A percentile compares a stretch with the other conserved stretches of the same genome.
Conservation (phyloP, 2,888 invertebrate species). For the Caenorhabditis zanzibari region DNA sequence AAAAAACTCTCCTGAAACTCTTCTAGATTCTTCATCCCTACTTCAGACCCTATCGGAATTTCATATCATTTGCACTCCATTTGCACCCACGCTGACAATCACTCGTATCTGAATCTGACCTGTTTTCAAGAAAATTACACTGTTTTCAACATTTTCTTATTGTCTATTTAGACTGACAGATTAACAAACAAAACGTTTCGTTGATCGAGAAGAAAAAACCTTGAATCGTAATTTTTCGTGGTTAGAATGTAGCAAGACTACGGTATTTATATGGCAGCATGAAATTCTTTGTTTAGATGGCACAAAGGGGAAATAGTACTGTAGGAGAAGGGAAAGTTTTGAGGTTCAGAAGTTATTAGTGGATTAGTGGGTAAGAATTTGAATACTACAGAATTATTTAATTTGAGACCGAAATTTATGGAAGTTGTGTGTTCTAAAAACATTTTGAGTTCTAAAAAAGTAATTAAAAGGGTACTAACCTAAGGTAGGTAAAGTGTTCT, state of each 20-base stretch:
- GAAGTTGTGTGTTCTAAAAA: too few relatives aligned
- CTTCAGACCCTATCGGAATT: background rate
- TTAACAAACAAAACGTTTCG: slow-evolving; percentile 13
- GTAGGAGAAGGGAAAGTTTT: background rate
- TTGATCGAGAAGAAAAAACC: background rate
- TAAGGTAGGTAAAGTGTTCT: too few relatives aligned
- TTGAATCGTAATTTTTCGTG: background rate
- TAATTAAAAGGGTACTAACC: too few relatives aligned
- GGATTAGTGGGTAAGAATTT: too few relatives aligned
- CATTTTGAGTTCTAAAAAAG: too few relatives aligned
- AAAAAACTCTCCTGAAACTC: too few relatives aligned
- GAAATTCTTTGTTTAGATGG: background rate
- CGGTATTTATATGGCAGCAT: background rate
- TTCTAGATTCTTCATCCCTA: background rate
- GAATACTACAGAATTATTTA: too few relatives aligned
- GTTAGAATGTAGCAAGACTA: background rate
- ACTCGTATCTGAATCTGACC: background rate
- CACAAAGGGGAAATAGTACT: background rate
- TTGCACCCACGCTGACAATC: slow-evolving; percentile 9
- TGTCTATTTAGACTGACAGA: background rate
- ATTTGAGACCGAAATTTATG: too few relatives aligned
- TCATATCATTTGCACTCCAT: slow-evolving; percentile 8
- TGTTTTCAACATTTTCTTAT: background rate
- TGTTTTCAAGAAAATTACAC: slow-evolving; percentile 41
- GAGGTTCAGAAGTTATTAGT: too few relatives aligned